These are phyloP conservation scores for Tragelaphus strepsiceros DNA, from an alignment of 2,113 vertebrate species.

Conservation along the genomic window DNA sequence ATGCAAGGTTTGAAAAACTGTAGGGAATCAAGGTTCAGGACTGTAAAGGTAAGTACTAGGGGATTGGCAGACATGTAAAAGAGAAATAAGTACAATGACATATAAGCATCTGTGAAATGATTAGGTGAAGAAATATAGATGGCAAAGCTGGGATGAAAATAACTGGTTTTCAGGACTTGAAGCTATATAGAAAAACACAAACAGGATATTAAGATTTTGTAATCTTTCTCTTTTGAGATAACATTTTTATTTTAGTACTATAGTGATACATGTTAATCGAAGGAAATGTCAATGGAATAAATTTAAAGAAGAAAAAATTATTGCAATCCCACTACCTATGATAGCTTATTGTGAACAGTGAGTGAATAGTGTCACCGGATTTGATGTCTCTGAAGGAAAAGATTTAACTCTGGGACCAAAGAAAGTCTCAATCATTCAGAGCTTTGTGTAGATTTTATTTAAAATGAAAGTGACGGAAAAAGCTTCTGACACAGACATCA, in stretches of 20 bases:
- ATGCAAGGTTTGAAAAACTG: not conserved
- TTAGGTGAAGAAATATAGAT: not conserved
- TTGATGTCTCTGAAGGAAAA: not conserved
- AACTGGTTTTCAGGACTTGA: not conserved
- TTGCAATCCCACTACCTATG: not conserved
- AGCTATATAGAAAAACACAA: not conserved
- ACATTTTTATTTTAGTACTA: not conserved
- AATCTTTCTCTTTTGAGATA: not conserved
- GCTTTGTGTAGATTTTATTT: not conserved
- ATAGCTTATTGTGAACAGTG: not conserved
- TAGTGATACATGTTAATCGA: not conserved
- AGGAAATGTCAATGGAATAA: not conserved
- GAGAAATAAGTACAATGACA: not conserved
- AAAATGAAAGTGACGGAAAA: not conserved
- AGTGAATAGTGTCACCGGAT: not conserved
- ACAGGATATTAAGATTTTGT: not conserved
- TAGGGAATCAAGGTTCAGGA: not conserved
- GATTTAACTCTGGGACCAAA: not conserved
- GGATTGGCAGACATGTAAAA: not conserved
- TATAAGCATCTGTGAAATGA: not conserved
- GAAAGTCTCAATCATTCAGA: not conserved
- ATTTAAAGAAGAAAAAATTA: not conserved
- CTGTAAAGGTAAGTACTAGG: not conserved
- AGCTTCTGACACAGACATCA: not conserved
- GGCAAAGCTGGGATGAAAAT: not conserved